Conservation (phyloP, 2,888 invertebrate species). For the Sphaerophoria taeniata region DNA sequence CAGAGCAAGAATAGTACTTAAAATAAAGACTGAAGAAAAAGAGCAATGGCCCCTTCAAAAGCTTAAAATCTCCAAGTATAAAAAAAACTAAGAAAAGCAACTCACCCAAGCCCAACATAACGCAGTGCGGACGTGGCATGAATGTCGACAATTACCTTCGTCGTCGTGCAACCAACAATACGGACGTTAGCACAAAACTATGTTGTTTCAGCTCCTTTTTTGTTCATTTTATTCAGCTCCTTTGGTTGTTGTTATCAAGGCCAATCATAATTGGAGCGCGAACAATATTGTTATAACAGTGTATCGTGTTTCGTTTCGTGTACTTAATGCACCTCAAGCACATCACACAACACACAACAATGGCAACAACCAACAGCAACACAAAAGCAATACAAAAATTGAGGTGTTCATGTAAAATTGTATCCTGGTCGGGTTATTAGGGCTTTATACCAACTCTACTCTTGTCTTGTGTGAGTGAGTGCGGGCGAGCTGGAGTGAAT, state of each 20-base stretch:
- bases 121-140: slow-evolving; percentile 43
- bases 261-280: slow-evolving; percentile 73
- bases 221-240: slow-evolving; percentile 16
- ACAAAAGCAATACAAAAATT: slow-evolving; percentile 48
- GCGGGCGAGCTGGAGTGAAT: not conserved
- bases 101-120: slow-evolving; percentile 13
- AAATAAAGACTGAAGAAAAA: slow-evolving; percentile 6
- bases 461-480: slow-evolving; percentile 47
- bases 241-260: slow-evolving; percentile 60
- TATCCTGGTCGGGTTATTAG: slow-evolving; percentile 50
- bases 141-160: slow-evolving; percentile 59
- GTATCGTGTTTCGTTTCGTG: slow-evolving; percentile 34
- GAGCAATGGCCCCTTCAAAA: slow-evolving; percentile 40
- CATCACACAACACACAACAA: not conserved
- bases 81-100: not conserved
- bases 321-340: not conserved
- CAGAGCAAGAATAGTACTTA: not conserved
- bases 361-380: not conserved
- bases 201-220: slow-evolving; percentile 56
- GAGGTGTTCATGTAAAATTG: slow-evolving; percentile 75
- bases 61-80: not conserved
- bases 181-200: slow-evolving; percentile 53
- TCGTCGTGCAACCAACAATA: slow-evolving; percentile 33
- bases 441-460: too few species aligned
- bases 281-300: slow-evolving; percentile 72